These are phyloP conservation scores for Picus viridis DNA, from an alignment of 2,797 vertebrate genomes.

Conservation along the genomic window DNA sequence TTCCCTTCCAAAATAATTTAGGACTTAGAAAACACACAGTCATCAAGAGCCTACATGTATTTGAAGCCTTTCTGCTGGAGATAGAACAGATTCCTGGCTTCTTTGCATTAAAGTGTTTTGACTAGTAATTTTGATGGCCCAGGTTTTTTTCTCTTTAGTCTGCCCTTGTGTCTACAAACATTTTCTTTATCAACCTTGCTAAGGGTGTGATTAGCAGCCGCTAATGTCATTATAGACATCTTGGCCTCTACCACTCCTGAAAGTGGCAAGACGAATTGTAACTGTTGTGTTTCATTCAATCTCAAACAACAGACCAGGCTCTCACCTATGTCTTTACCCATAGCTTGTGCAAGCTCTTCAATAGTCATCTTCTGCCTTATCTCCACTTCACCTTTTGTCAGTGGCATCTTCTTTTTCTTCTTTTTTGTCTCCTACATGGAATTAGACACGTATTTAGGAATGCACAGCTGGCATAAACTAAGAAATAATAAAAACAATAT, in stretches of 20 bases:
- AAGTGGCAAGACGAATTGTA: not conserved
- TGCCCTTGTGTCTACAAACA: not conserved
- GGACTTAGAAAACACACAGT: not conserved
- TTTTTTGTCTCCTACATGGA: constrained; percentile 71
- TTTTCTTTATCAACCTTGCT: not conserved
- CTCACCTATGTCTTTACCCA: constrained; percentile 89
- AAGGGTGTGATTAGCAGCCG: not conserved
- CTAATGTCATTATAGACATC: not conserved
- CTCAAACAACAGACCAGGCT: not conserved
- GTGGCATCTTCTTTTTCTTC: constrained; percentile 60
- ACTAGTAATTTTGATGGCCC: not conserved
- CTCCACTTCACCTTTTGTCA: constrained; percentile 85
- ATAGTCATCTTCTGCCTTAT: constrained; percentile 87
- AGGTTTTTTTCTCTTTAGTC: not conserved
- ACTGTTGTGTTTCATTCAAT: not conserved
- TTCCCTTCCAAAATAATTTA: not conserved
- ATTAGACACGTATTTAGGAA: not conserved
- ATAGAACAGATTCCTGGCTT: not conserved
- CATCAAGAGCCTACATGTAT: not conserved
- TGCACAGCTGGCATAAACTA: not conserved
- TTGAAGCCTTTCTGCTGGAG: not conserved
- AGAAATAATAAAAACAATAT: not conserved
- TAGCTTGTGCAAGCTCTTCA: constrained; percentile 86
- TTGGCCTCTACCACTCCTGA: not conserved
- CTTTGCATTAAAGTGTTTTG: not conserved